These are phyloP conservation scores for Xerus inauris DNA, from an alignment of 2,113 vertebrate species.

Conservation along the genomic window DNA sequence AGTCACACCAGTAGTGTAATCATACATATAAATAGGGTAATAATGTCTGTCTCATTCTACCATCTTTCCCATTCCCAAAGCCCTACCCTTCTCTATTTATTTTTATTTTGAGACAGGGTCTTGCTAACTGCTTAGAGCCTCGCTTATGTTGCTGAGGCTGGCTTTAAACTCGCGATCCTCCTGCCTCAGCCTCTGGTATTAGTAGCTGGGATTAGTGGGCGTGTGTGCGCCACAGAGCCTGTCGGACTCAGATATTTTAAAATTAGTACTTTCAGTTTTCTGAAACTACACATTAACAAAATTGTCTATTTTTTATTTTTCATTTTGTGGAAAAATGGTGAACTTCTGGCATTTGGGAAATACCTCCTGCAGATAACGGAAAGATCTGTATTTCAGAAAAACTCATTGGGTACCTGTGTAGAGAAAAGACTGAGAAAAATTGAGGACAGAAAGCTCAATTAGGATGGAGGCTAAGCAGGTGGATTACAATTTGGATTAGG, in stretches of 20 bases:
- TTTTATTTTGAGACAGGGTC: too few species aligned
- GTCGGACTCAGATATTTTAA: not conserved
- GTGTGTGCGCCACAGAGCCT: too few species aligned
- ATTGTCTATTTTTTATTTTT: not conserved
- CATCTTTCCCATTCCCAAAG: too few species aligned
- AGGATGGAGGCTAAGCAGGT: not conserved
- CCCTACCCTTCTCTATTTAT: too few species aligned
- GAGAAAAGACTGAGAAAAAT: not conserved
- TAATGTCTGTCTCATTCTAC: too few species aligned
- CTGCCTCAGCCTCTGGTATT: too few species aligned
- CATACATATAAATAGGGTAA: too few species aligned
- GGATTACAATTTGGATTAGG: not conserved
- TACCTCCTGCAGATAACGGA: not conserved
- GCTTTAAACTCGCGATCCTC: too few species aligned
- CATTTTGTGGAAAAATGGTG: not conserved
- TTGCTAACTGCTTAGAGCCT: too few species aligned
- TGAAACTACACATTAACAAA: not conserved
- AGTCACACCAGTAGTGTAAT: too few species aligned
- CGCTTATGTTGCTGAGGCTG: too few species aligned
- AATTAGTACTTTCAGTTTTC: slow-evolving; percentile 35
- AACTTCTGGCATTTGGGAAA: slow-evolving; percentile 3
- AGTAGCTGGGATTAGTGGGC: too few species aligned
- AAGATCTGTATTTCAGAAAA: slow-evolving; percentile 13
- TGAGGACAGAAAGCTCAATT: not conserved
- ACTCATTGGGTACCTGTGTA: not conserved